These are phyloP conservation scores for Fratercula arctica DNA, from an alignment of 2,797 vertebrate species.

Conservation along the genomic window DNA sequence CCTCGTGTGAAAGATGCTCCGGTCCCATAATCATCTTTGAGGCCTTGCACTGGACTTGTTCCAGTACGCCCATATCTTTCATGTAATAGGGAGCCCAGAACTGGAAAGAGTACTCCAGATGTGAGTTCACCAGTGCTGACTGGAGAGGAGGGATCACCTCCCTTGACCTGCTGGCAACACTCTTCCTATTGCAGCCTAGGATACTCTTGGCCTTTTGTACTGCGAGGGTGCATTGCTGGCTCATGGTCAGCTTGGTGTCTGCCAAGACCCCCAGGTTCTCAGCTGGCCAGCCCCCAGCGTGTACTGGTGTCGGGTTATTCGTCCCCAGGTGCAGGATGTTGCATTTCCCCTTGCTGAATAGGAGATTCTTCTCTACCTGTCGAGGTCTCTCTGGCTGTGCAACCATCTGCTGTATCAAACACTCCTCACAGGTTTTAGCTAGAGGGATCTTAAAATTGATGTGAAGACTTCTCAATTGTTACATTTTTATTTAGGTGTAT, in stretches of 20 bases:
- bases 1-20: no score
- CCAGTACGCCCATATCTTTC: no score
- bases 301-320: background rate
- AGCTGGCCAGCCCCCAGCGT: accelerated
- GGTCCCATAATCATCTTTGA: no score
- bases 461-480: background rate
- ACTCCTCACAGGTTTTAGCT: background rate
- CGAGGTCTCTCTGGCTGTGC: background rate
- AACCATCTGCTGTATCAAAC: background rate
- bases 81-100: no score
- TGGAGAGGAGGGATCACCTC: no score
- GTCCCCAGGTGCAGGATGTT: background rate
- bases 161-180: background rate
- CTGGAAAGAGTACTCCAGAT: no score
- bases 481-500: background rate
- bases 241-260: background rate
- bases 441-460: background rate
- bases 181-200: background rate
- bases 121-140: no score
- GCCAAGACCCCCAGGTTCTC: background rate
- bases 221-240: background rate
- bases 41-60: no score
- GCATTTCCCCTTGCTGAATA: background rate
- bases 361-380: background rate
- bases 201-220: background rate